These are phyloP conservation scores for Formica aserva DNA, from an alignment of 2,888 invertebrate genomes.

Conservation along the genomic window DNA sequence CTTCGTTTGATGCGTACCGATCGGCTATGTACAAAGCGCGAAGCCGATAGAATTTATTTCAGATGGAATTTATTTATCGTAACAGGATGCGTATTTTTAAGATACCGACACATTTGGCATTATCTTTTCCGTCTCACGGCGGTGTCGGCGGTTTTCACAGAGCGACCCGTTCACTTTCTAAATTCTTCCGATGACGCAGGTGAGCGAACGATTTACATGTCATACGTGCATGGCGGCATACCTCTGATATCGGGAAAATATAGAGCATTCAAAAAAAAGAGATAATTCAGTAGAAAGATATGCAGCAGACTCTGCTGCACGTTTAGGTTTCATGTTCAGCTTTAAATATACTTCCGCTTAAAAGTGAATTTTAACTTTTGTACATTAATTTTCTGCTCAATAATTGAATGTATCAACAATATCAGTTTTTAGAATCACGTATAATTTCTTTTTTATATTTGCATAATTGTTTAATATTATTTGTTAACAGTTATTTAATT, in stretches of 20 bases:
- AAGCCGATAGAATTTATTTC: conserved; percentile 60
- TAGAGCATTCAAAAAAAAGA: neutral
- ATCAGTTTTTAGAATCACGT: neutral
- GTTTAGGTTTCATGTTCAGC: neutral
- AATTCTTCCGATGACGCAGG: conserved; percentile 68
- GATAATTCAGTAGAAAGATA: neutral
- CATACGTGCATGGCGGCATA: conserved; percentile 10
- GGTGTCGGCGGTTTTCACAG: conserved; percentile 48
- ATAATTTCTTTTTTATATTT: neutral
- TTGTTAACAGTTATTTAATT: neutral
- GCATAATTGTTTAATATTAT: conserved; percentile 2
- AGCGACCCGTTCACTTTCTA: conserved; percentile 66
- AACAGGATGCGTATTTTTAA: conserved; percentile 64
- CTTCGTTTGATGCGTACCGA: conserved; percentile 68
- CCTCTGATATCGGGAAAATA: conserved; percentile 27
- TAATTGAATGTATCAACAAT: neutral
- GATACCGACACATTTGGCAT: conserved; percentile 56
- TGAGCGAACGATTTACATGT: conserved; percentile 46
- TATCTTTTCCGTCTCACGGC: conserved; percentile 46
- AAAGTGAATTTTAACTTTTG: neutral
- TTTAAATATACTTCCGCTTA: neutral
- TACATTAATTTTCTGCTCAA: neutral
- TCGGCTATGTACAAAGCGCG: conserved; percentile 68
- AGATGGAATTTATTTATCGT: conserved; percentile 74
- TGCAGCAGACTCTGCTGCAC: neutral